phyloP scores from a whole-genome alignment of 2,888 invertebrate genomes.

The Augiades crinisus region DNA sequence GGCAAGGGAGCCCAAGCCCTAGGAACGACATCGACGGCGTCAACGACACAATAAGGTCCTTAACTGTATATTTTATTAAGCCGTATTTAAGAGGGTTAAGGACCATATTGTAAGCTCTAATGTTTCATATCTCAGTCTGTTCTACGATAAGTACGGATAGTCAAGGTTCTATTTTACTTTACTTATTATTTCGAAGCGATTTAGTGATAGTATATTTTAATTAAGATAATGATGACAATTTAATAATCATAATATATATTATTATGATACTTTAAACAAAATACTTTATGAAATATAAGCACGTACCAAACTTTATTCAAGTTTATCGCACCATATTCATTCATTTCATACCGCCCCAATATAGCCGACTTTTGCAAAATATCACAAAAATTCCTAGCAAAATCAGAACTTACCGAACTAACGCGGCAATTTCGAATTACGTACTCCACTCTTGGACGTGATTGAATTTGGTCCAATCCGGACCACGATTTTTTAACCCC shows the following conservation, averaged over 20 bases:
- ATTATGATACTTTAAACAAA: too few species aligned
- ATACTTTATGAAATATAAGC: too few species aligned
- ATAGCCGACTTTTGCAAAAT: too few species aligned
- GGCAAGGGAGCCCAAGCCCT: constrained; percentile 29
- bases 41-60: constrained; percentile 35
- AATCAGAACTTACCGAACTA: constrained; percentile 7
- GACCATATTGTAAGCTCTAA: constrained; percentile 10
- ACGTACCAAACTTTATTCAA: too few species aligned
- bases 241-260: too few species aligned
- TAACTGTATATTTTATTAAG: constrained; percentile 31
- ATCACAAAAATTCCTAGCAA: neutral
- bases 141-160: too few species aligned
- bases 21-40: constrained; percentile 23
- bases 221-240: too few species aligned
- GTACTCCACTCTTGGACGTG: constrained; percentile 7
- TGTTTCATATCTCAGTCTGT: constrained; percentile 17
- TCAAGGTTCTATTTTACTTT: too few species aligned
- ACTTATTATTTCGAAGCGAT: too few species aligned
- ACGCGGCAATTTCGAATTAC: neutral
- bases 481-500: constrained; percentile 29
- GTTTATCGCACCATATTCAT: too few species aligned
- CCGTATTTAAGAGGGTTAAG: constrained; percentile 12
- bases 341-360: too few species aligned
- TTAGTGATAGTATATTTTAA: too few species aligned
- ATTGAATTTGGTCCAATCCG: constrained; percentile 24